A percentile compares a stretch with the other conserved stretches of the same genome.
Conservation (phyloP, 2,797 vertebrate species). For the Microctenopoma lineatum region DNA sequence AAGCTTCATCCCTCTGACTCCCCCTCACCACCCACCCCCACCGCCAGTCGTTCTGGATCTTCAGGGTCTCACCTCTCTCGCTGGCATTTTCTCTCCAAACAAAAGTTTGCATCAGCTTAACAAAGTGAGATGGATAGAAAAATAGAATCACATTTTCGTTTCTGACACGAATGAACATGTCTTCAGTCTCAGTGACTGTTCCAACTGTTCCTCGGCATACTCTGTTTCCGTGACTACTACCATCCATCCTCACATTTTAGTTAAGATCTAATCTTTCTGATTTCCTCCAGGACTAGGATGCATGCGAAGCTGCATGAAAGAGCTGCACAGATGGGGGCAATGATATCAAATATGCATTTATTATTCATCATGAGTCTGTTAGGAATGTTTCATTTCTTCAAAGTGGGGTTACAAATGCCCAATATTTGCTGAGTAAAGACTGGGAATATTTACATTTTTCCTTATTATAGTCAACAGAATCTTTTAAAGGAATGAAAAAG, state of each 20-base stretch:
- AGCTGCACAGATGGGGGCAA: too few species aligned
- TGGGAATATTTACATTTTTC: too few species aligned
- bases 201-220: conserved; percentile 1
- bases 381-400: too few species aligned
- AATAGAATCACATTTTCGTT: conserved; percentile 20
- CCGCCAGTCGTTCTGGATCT: not conserved
- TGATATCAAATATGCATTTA: too few species aligned
- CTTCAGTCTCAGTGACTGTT: conserved; percentile 9
- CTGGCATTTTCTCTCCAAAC: not conserved
- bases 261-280: not conserved
- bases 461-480: too few species aligned
- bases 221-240: not conserved
- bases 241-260: conserved; percentile 12
- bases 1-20: conserved; percentile 10
- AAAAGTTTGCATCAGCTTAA: conserved; percentile 14
- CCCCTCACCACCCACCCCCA: not conserved
- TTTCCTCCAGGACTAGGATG: not conserved
- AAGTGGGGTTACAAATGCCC: too few species aligned
- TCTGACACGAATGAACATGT: conserved; percentile 24
- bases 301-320: not conserved
- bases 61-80: conserved; percentile 11
- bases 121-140: conserved; percentile 14
- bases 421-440: too few species aligned
- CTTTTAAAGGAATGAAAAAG: not conserved
- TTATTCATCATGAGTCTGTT: too few species aligned